Base-by-base conservation (phyloP, 1,140 invertebrate genomes). In the Tetramorium simillimum region DNA sequence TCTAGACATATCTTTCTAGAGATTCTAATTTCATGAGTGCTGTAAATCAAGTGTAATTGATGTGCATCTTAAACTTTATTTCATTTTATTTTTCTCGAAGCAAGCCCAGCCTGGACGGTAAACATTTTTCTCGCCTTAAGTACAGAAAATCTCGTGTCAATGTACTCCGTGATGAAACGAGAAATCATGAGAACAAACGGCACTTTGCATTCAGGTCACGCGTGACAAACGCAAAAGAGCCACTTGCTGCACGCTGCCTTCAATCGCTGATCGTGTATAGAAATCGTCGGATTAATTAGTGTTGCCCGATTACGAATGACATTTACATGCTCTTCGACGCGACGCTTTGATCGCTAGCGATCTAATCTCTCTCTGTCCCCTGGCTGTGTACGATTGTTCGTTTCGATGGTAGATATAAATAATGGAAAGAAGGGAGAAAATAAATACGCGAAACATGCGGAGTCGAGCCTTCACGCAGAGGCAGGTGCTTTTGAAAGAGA, bases 101-200 rank as follows among this genome's bases (percentile, higher is more conserved):
- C 24, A n/a, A 72, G 12, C 10, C 5, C 9, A 46, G 40, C 1
- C 18, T 1, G 40, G 4, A 4, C 58, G 37, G 7, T 49, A 73
- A 72, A 84, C 4, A 18, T 60, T 84, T 58, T 6, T 16, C 28
- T 84, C 37, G 28, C 21, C 16, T 60, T 3, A 18, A 75, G 12
- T 62, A 9, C n/a, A 53, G 28, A 43, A 84, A 84, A 73, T 16
- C 56, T 75, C 24, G 56, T 84, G 69, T 84, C 80, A 73, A 62
- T 33, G 69, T 12, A 73, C 40, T 73, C 24, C 21, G 12, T 46
- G 40, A 60, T 24, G 53, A 73, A 69, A 46, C 28, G 37, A 72
- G 51, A 73, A 81, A 81, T 43, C 16, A 81, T 56, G 63, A 84
- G 69, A 80, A 53, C 43, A 53, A 80, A 80, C 46, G 77, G n/a